These are phyloP conservation scores for Acanthococcus lagerstroemiae DNA, from an alignment of 2,888 invertebrate genomes.

Conservation along the genomic window DNA sequence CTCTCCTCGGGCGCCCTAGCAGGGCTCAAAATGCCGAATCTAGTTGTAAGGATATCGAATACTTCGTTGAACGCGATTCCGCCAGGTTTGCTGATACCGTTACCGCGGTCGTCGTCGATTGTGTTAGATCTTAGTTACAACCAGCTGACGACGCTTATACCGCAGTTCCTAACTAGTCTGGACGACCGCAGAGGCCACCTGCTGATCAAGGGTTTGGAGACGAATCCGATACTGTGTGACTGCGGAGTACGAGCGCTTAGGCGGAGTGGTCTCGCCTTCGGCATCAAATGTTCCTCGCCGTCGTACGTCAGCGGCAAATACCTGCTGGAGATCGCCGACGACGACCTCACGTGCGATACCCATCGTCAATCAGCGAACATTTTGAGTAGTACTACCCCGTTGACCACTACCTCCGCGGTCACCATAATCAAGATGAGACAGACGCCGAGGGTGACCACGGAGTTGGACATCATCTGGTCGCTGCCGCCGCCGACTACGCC, in stretches of 20 bases:
- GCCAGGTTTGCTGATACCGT: conserved; percentile 71
- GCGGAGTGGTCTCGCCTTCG: conserved; percentile 44
- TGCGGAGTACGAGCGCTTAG: conserved; percentile 70
- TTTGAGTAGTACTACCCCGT: conserved; percentile 33
- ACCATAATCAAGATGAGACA: conserved; percentile 23
- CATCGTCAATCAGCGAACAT: conserved; percentile 46
- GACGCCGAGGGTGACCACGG: conserved; percentile 39
- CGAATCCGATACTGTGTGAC: conserved; percentile 76
- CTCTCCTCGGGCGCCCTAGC: conserved; percentile 75
- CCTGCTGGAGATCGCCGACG: conserved; percentile 66
- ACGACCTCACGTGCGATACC: conserved; percentile 68
- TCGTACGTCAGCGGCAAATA: conserved; percentile 57
- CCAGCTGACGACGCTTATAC: conserved; percentile 61
- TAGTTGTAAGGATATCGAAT: conserved; percentile 65
- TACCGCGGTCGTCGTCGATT: conserved; percentile 74
- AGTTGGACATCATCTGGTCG: conserved; percentile 85
- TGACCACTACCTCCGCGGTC: conserved; percentile 11
- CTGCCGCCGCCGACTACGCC: conserved; percentile 51
- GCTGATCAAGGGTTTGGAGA: conserved; percentile 59
- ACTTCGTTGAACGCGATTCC: conserved; percentile 70
- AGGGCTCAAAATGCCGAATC: conserved; percentile 61
- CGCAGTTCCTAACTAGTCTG: conserved; percentile 66
- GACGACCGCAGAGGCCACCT: conserved; percentile 72
- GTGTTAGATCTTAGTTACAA: conserved; percentile 69
- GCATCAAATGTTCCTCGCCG: conserved; percentile 56